A percentile compares a stretch with the other conserved stretches of the same genome.
Conservation (phyloP, 2,797 vertebrate genomes). For the Esox masquinongy region DNA sequence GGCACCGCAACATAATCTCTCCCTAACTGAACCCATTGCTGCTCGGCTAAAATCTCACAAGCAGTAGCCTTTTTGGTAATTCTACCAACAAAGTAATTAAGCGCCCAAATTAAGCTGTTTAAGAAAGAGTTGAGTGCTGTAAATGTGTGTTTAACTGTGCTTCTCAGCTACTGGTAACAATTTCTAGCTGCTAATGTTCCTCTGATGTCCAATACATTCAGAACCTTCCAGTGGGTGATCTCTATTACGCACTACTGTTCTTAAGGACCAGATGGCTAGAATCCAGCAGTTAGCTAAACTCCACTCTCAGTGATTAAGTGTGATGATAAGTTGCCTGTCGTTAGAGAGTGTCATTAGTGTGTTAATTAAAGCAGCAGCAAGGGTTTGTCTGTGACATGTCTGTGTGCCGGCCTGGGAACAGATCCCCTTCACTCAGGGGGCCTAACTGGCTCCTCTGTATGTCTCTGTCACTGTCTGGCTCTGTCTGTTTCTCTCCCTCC, state of each 20-base stretch:
- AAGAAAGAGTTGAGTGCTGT: neutral
- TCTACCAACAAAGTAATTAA: neutral
- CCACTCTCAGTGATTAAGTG: conserved; percentile 65
- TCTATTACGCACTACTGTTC: conserved; percentile 26
- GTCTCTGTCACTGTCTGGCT: neutral
- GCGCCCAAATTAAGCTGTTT: neutral
- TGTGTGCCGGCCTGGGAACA: conserved; percentile 46
- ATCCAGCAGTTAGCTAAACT: conserved; percentile 67
- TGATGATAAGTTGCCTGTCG: conserved; percentile 68
- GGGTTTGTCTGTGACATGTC: conserved; percentile 46
- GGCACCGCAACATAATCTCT: neutral
- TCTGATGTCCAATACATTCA: neutral
- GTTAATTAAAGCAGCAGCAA: conserved; percentile 71
- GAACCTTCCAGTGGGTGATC: neutral
- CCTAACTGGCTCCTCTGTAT: conserved; percentile 30
- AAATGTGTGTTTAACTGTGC: neutral
- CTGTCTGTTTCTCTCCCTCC: neutral
- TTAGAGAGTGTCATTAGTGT: conserved; percentile 69
- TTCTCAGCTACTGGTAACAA: neutral
- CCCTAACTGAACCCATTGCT: neutral
- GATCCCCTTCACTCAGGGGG: conserved; percentile 43
- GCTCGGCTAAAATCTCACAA: neutral
- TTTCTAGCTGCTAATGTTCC: neutral
- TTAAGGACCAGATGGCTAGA: conserved; percentile 69
- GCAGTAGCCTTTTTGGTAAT: neutral